Base-by-base conservation (phyloP, 2,113 vertebrate genomes). In the Bos javanicus region DNA sequence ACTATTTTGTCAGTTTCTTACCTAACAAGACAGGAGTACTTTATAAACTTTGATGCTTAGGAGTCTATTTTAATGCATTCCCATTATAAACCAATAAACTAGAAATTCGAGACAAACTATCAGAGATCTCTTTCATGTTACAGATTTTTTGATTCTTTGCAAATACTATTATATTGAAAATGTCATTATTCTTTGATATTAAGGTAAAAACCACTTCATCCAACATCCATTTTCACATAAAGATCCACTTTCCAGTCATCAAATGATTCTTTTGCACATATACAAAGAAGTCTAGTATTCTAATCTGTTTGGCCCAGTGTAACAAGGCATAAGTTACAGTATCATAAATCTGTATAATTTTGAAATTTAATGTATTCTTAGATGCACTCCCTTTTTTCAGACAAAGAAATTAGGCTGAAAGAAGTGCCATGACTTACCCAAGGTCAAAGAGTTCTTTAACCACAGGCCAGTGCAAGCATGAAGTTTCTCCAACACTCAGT, bases 11-110 rank as follows among this genome's bases (percentile, higher is more conserved):
- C 7, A 87, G 2, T 87, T 74, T 85, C 50, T 87, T 23, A 67
- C 10, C 7, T 46, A 95, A 95, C 3, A 89, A 82, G 33, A 94
- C 82, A 89, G 16, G 74, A 52, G 52, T 67, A 62, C 5, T 82
- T 88, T 25, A 54, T 57, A 88, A 97, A 78, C 33, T 10, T 94
- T 19, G 1, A 39, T 83, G 14, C 7, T 95, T 80, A 86, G 16
- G 59, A 89, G 19, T 7, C 13, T n/a, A 59, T 86, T 56, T 91
- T 78, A 89, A 60, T 92, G 6, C 17, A 78, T 83, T 91, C 33
- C 33, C 91, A 93, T 71, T 90, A 87, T 59, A 94, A 88, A 84
- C 74, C 30, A 93, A 67, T 93, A 91, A 52, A 89, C 17, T 43
- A 92, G 28, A 92, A 94, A 87, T 87, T 52, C 2, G 57, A 13